Conservation (phyloP, 1,140 invertebrate genomes). For the Euura saliciscinereae region DNA sequence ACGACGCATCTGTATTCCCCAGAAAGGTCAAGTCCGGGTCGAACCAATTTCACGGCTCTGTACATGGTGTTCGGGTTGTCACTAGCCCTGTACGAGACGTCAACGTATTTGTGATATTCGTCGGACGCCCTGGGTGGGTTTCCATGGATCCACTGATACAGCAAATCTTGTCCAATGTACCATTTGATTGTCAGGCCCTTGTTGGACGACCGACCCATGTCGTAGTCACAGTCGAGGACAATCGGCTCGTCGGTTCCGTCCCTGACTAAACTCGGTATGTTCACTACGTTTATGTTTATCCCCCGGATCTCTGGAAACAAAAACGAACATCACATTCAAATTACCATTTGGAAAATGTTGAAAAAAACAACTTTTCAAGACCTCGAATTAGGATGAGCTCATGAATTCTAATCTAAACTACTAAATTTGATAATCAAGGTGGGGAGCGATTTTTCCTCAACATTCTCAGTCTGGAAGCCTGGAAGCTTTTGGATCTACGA, state of each 20-base stretch:
- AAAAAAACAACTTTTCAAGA: too few species aligned
- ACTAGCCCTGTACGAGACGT: constrained; percentile 70
- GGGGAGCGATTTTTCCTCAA: too few species aligned
- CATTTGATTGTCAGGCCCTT: constrained; percentile 76
- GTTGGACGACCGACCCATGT: constrained; percentile 59
- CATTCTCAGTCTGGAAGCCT: too few species aligned
- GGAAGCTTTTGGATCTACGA: too few species aligned
- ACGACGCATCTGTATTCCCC: constrained; percentile 78
- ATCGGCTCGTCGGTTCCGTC: constrained; percentile 70
- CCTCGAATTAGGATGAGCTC: too few species aligned
- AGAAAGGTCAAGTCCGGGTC: constrained; percentile 73
- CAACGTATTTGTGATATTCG: constrained; percentile 65
- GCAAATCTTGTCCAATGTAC: constrained; percentile 73
- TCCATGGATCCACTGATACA: constrained; percentile 80
- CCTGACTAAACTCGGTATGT: constrained; percentile 71
- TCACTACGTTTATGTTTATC: constrained; percentile 69
- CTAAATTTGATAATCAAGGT: too few species aligned
- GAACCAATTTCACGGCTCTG: constrained; percentile 73
- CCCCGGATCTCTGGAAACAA: constrained; percentile 34
- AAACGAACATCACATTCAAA: too few species aligned
- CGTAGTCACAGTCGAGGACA: constrained; percentile 78
- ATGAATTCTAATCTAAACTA: too few species aligned
- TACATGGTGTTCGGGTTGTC: constrained; percentile 68
- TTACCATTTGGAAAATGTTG: too few species aligned
- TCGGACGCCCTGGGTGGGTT: constrained; percentile 67